Conservation (phyloP, 1,140 invertebrate genomes). For the Microplitis mediator region DNA sequence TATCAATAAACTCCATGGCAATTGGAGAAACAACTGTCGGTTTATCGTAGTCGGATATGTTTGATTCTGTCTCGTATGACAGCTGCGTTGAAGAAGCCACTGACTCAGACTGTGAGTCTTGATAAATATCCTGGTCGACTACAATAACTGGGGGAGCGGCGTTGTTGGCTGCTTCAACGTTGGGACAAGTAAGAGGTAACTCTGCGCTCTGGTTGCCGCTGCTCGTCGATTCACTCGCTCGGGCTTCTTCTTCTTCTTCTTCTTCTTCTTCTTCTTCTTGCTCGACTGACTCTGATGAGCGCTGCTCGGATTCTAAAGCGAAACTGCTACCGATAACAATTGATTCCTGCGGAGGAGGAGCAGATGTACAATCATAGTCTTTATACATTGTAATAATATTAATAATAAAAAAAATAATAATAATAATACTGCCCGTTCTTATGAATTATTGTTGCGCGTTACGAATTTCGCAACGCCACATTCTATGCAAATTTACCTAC, state of each 20-base stretch:
- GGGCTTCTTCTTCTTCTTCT: constrained; percentile 36
- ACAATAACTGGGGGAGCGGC: neutral
- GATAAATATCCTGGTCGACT: neutral
- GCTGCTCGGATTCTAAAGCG: constrained; percentile 36
- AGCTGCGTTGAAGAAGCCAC: neutral
- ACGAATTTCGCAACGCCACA: constrained; percentile 57
- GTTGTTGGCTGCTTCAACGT: neutral
- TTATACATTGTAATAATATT: too few species aligned
- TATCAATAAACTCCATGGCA: constrained; percentile 41
- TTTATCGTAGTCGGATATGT: constrained; percentile 1
- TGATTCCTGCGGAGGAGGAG: constrained; percentile 44
- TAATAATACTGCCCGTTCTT: constrained; percentile 27
- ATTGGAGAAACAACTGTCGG: neutral
- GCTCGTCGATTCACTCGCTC: constrained; percentile 23
- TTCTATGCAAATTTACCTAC: constrained; percentile 54
- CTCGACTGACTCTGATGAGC: constrained; percentile 38
- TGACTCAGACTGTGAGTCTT: neutral
- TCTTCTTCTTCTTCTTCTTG: constrained; percentile 39
- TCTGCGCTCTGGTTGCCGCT: neutral
- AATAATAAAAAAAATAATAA: too few species aligned
- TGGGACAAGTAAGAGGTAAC: neutral
- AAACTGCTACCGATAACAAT: constrained; percentile 44
- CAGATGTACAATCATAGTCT: constrained; percentile 32
- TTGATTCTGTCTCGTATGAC: neutral
- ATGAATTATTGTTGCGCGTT: constrained; percentile 33